phyloP scores from a whole-genome alignment of 2,113 vertebrate species.

The Oplegnathus fasciatus region DNA sequence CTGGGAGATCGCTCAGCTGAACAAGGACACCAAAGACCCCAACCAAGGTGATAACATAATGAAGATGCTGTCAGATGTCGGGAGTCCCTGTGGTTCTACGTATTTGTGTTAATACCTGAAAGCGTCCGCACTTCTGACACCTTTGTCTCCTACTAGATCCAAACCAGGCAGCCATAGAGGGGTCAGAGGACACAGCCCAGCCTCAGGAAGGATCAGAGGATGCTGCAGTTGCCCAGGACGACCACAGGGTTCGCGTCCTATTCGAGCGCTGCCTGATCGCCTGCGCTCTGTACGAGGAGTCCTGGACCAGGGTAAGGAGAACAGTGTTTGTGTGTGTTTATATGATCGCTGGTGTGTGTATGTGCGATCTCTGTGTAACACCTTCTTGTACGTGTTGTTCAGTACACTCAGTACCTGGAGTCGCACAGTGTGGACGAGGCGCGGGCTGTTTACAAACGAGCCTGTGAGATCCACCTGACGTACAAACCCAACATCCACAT shows the following conservation, averaged over 20 bases:
- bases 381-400: slow-evolving; percentile 28
- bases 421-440: slow-evolving; percentile 81
- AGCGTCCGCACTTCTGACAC: background rate
- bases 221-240: slow-evolving; percentile 48
- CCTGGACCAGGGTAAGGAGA: slow-evolving; percentile 87
- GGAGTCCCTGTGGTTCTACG: background rate
- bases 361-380: background rate
- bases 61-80: background rate
- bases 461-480: slow-evolving; percentile 87
- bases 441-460: slow-evolving; percentile 83
- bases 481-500: slow-evolving; percentile 88
- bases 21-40: slow-evolving; percentile 48
- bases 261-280: slow-evolving; percentile 91
- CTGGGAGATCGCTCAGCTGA: slow-evolving; percentile 83
- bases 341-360: background rate
- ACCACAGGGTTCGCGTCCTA: slow-evolving; percentile 84
- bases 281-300: slow-evolving; percentile 90
- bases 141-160: slow-evolving; percentile 39
- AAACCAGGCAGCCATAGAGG: slow-evolving; percentile 54
- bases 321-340: slow-evolving; percentile 2
- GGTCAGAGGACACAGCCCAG: slow-evolving; percentile 41
- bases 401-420: slow-evolving; percentile 90
- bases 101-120: background rate
- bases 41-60: slow-evolving; percentile 42
- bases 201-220: slow-evolving; percentile 43